Percentiles rank a stretch among this genome's conserved stretches.
Conservation (phyloP, 2,113 vertebrate species). For the Merops nubicus region DNA sequence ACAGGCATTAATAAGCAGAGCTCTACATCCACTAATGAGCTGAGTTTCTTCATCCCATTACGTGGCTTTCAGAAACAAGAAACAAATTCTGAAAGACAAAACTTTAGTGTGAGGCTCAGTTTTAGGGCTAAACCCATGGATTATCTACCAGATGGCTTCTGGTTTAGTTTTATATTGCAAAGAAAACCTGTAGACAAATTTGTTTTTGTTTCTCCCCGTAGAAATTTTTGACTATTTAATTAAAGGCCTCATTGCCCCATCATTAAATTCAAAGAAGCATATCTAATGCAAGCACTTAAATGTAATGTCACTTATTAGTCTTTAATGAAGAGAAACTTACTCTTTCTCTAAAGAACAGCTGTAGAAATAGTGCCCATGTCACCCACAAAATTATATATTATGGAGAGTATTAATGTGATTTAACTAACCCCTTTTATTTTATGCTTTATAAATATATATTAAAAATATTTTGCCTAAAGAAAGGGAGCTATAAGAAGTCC, state of each 20-base stretch:
- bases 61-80: not conserved
- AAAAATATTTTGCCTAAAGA: no score
- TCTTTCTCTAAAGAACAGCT: slow-evolving; percentile 81
- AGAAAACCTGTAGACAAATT: slow-evolving; percentile 74
- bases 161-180: slow-evolving; percentile 19
- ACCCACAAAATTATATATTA: slow-evolving; percentile 76
- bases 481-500: not conserved
- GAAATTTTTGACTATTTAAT: slow-evolving; percentile 85
- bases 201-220: slow-evolving; percentile 83
- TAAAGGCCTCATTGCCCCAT: slow-evolving; percentile 87
- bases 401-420: slow-evolving; percentile 67
- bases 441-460: not conserved
- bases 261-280: slow-evolving; percentile 88
- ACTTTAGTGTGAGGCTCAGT: not conserved
- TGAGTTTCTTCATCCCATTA: not conserved
- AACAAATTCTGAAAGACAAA: not conserved
- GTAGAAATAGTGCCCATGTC: slow-evolving; percentile 79
- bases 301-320: slow-evolving; percentile 87
- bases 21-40: not conserved
- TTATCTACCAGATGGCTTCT: slow-evolving; percentile 58
- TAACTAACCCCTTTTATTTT: not conserved
- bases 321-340: slow-evolving; percentile 84
- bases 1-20: not conserved
- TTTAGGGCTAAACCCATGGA: slow-evolving; percentile 21
- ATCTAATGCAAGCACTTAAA: slow-evolving; percentile 85